phyloP scores from a whole-genome alignment of 2,888 invertebrate species.

The Isoperla grammatica region DNA sequence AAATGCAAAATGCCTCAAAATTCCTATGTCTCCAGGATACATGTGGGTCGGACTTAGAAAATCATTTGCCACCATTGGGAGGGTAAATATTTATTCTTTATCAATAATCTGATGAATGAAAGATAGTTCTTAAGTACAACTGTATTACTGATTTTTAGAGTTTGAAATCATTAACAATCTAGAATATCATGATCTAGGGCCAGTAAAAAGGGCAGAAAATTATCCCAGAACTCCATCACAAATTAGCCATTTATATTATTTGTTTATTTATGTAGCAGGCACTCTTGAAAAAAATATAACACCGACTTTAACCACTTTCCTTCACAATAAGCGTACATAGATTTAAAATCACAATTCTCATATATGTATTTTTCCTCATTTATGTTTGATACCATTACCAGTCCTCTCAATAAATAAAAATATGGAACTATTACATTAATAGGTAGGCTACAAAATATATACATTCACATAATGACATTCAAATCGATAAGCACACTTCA shows the following conservation, averaged over 20 bases:
- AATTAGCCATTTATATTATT: not conserved
- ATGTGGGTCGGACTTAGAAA: not conserved
- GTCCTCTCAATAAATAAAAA: constrained; percentile 9
- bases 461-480: no score
- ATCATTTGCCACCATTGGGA: not conserved
- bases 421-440: no score
- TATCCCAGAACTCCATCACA: not conserved
- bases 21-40: no score
- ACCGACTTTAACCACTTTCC: not conserved
- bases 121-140: not conserved
- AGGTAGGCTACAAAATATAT: no score
- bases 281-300: constrained; percentile 15
- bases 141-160: not conserved
- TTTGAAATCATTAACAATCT: not conserved
- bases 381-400: constrained; percentile 17
- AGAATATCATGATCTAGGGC: not conserved
- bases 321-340: constrained; percentile 1
- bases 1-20: not conserved
- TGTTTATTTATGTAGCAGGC: constrained; percentile 5
- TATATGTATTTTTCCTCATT: constrained; percentile 14
- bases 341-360: not conserved
- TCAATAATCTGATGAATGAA: not conserved
- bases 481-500: no score
- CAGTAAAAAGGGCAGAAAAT: not conserved
- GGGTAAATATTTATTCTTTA: constrained; percentile 9